Evolutionary conservation across 1,140 invertebrate species (phyloP).

Genomic region (Drosophila neocordata): DNA sequence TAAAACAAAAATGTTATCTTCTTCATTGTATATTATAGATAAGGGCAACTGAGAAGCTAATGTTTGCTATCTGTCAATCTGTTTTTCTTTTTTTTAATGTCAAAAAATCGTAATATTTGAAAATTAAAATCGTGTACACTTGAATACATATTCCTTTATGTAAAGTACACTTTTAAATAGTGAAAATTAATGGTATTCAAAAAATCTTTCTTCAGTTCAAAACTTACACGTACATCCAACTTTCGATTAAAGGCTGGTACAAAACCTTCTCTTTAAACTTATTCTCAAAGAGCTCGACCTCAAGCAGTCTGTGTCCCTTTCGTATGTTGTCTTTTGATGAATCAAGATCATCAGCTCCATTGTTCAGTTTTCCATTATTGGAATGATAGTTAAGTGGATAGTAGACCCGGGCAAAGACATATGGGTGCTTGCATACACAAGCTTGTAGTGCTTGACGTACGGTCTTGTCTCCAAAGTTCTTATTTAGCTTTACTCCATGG

Average conservation of each 20-base stretch:
- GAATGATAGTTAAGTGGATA: constrained; percentile 31
- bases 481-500: constrained; percentile 48
- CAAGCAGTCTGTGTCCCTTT: constrained; percentile 31
- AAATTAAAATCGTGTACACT: background rate
- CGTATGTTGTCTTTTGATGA: constrained; percentile 2
- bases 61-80: too few species aligned
- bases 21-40: too few species aligned
- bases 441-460: constrained; percentile 38
- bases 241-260: constrained; percentile 50
- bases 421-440: constrained; percentile 25
- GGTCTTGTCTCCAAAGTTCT: constrained; percentile 27
- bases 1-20: too few species aligned
- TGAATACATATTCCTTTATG: constrained; percentile 39
- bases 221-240: constrained; percentile 27
- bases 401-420: constrained; percentile 49
- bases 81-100: too few species aligned
- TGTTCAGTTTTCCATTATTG: background rate
- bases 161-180: constrained; percentile 1
- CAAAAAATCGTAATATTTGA: background rate
- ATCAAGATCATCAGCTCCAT: background rate
- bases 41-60: too few species aligned
- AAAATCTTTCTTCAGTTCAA: background rate
- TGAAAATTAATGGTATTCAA: constrained; percentile 13
- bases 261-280: constrained; percentile 14
- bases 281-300: constrained; percentile 51